phyloP scores from a whole-genome alignment of 2,888 invertebrate genomes.

The Exephanes ischioxanthus region DNA sequence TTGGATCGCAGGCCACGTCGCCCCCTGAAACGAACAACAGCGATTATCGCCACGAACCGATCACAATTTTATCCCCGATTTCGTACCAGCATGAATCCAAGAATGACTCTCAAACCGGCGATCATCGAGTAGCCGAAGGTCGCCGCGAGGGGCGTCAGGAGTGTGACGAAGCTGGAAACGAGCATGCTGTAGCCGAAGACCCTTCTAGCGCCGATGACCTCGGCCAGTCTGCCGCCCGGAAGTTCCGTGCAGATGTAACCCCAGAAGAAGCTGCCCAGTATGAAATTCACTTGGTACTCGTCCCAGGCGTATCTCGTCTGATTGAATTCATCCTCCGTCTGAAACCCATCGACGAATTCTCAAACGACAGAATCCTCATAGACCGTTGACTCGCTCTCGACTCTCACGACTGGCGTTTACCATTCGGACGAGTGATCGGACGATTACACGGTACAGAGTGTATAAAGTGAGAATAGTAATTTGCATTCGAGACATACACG shows the following conservation, averaged over 20 bases:
- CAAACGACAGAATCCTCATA: not conserved
- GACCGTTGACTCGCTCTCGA: not conserved
- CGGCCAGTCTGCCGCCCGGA: conserved; percentile 94
- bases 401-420: conserved; percentile 30
- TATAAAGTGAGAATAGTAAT: not conserved
- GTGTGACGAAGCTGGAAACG: conserved; percentile 92
- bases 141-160: conserved; percentile 93
- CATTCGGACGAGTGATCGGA: conserved; percentile 22
- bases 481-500: conserved; percentile 47
- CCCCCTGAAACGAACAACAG: conserved; percentile 87
- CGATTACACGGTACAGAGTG: not conserved
- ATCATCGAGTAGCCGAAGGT: conserved; percentile 89
- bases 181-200: conserved; percentile 96
- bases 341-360: not conserved
- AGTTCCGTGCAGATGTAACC: conserved; percentile 96
- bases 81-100: conserved; percentile 90
- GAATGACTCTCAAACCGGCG: conserved; percentile 90
- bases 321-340: conserved; percentile 67
- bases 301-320: conserved; percentile 90
- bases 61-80: conserved; percentile 16
- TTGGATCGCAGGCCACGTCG: conserved; percentile 97
- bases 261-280: conserved; percentile 96
- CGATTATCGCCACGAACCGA: conserved; percentile 60
- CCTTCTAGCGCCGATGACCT: conserved; percentile 92
- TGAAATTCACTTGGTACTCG: conserved; percentile 91